A percentile compares a stretch with the other conserved stretches of the same genome.
Evolutionary conservation across 2,113 vertebrate genomes (phyloP).

Genomic region (Turnix velox): DNA sequence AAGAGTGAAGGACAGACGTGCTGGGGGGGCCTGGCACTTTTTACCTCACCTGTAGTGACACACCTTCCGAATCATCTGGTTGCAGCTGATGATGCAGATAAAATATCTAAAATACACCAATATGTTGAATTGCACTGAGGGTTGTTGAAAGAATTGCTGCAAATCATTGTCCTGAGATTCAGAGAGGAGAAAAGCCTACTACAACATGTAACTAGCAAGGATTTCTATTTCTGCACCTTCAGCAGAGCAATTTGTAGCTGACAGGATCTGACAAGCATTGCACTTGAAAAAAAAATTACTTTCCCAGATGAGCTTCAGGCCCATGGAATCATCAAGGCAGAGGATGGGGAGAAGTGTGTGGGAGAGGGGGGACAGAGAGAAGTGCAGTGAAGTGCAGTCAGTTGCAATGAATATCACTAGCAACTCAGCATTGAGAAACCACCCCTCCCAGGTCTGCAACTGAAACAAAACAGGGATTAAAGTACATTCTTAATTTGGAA

Average conservation of each 20-base stretch:
- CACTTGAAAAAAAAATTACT: conserved; percentile 56
- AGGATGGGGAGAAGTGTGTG: not conserved
- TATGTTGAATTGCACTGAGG: not conserved
- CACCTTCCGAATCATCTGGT: not conserved
- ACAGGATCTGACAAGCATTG: conserved; percentile 62
- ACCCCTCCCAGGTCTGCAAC: not conserved
- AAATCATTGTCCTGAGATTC: conserved; percentile 30
- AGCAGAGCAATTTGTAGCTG: conserved; percentile 58
- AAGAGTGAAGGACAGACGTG: not conserved
- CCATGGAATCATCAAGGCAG: conserved; percentile 30
- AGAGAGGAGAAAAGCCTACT: not conserved
- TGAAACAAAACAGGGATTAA: not conserved
- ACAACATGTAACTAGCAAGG: conserved; percentile 22
- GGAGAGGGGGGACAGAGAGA: not conserved
- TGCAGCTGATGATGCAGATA: not conserved
- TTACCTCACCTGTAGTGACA: not conserved
- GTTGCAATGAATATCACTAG: not conserved
- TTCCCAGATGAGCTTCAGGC: conserved; percentile 33
- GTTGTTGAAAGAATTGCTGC: not conserved
- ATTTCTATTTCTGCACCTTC: conserved; percentile 66
- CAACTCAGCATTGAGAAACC: not conserved
- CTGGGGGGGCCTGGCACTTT: not conserved
- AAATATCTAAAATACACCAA: not conserved
- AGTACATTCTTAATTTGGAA: not conserved
- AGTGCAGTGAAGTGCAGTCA: conserved; percentile 19